phyloP scores from a whole-genome alignment of 2,113 vertebrate genomes.

The Asarcornis scutulata region DNA sequence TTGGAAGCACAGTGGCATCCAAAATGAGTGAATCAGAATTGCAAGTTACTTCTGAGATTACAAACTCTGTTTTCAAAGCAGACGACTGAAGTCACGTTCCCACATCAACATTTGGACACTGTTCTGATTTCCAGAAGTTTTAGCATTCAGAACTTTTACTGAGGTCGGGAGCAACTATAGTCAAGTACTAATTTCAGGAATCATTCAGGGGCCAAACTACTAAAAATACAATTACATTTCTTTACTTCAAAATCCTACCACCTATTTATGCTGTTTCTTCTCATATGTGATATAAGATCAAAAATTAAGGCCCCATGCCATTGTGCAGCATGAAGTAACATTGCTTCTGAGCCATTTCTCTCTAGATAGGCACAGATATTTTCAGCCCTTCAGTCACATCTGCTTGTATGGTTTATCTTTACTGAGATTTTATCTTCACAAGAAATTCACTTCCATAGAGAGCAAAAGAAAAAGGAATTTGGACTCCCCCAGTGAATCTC shows the following conservation, averaged over 20 bases:
- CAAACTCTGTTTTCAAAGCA: not conserved
- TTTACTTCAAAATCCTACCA: not conserved
- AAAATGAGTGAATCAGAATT: not conserved
- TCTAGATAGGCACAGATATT: not conserved
- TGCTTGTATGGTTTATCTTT: not conserved
- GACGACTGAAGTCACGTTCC: not conserved
- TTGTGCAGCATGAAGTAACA: not conserved
- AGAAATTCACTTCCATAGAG: not conserved
- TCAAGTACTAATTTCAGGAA: not conserved
- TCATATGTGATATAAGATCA: not conserved
- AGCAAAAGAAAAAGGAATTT: not conserved
- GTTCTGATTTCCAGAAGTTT: not conserved
- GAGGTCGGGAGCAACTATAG: not conserved
- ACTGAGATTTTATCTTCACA: slow-evolving; percentile 24
- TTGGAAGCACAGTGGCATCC: not conserved
- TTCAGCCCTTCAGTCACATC: not conserved
- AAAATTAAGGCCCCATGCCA: not conserved
- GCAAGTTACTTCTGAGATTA: not conserved
- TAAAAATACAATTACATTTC: not conserved
- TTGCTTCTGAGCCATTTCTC: not conserved
- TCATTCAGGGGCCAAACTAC: not conserved
- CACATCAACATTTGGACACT: not conserved
- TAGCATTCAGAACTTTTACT: not conserved
- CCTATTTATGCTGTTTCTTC: not conserved
- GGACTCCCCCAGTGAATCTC: slow-evolving; percentile 22